These are phyloP conservation scores for Mylabris phalerata DNA, from an alignment of 1,140 invertebrate genomes.

Conservation along the genomic window DNA sequence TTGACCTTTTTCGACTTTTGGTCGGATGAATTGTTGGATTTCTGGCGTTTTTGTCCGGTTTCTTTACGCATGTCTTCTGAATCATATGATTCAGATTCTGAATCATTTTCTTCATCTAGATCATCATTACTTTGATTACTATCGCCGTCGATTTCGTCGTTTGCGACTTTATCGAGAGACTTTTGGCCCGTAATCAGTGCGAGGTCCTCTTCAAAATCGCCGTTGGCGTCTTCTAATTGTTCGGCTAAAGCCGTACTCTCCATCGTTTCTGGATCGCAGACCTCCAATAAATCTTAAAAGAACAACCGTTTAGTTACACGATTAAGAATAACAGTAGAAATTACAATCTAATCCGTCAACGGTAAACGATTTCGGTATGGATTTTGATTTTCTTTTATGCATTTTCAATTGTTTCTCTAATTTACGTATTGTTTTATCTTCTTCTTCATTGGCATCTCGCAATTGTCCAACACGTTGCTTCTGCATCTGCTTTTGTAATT, in stretches of 20 bases:
- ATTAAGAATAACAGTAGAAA: not conserved
- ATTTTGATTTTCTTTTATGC: slow-evolving; percentile 69
- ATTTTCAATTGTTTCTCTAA: slow-evolving; percentile 79
- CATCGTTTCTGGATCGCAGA: slow-evolving; percentile 67
- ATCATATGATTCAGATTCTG: slow-evolving; percentile 9
- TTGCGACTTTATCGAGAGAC: slow-evolving; percentile 1
- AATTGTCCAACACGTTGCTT: slow-evolving; percentile 57
- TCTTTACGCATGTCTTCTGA: slow-evolving; percentile 21
- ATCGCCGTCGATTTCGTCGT: not conserved
- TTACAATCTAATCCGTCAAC: slow-evolving; percentile 82
- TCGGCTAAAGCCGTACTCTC: slow-evolving; percentile 55
- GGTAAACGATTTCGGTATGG: slow-evolving; percentile 68
- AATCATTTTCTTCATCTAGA: not conserved
- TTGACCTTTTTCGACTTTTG: slow-evolving; percentile 4
- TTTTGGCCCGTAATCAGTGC: slow-evolving; percentile 38
- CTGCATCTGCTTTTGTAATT: slow-evolving; percentile 49
- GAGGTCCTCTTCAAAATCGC: slow-evolving; percentile 61
- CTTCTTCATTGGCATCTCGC: slow-evolving; percentile 57
- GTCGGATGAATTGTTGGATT: not conserved
- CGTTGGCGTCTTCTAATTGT: slow-evolving; percentile 53
- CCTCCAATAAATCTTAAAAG: slow-evolving; percentile 65
- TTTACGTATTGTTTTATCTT: slow-evolving; percentile 72
- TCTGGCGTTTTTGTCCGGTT: slow-evolving; percentile 6
- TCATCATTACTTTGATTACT: slow-evolving; percentile 7
- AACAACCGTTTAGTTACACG: not conserved